phyloP scores from a whole-genome alignment of 2,888 invertebrate species.

The Meandrusa payeni region DNA sequence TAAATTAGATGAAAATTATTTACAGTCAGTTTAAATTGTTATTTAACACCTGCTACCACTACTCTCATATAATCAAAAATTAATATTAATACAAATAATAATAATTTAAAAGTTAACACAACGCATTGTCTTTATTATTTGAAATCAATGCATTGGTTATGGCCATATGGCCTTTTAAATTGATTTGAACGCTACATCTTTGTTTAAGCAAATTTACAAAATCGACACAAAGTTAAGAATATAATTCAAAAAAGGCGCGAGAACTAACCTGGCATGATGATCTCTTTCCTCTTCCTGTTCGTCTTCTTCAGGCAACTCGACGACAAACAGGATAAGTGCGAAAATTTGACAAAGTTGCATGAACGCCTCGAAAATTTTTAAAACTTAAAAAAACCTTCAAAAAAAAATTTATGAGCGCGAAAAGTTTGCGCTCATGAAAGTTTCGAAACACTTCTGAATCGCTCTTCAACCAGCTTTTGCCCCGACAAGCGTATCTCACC shows the following conservation, averaged over 20 bases:
- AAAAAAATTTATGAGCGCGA: neutral
- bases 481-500: slow-evolving; percentile 21
- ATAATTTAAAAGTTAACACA: too few species aligned
- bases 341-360: too few species aligned
- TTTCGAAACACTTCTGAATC: slow-evolving; percentile 10
- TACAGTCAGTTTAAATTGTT: too few species aligned
- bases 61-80: too few species aligned
- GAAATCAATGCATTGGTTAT: too few species aligned
- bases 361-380: neutral
- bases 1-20: too few species aligned
- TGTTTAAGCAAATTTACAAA: slow-evolving; percentile 17
- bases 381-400: neutral
- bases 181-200: slow-evolving; percentile 19
- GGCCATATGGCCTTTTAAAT: too few species aligned
- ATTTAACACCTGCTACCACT: too few species aligned
- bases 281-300: too few species aligned
- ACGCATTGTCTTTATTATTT: too few species aligned
- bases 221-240: neutral
- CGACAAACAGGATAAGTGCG: too few species aligned
- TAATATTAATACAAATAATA: too few species aligned
- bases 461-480: slow-evolving; percentile 13
- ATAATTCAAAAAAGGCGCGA: slow-evolving; percentile 6
- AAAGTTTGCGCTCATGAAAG: neutral
- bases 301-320: neutral
- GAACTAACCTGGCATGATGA: slow-evolving; percentile 9